Conservation (phyloP, 64 coral and sea anemone genomes). For the Stichodactyla helianthus region DNA sequence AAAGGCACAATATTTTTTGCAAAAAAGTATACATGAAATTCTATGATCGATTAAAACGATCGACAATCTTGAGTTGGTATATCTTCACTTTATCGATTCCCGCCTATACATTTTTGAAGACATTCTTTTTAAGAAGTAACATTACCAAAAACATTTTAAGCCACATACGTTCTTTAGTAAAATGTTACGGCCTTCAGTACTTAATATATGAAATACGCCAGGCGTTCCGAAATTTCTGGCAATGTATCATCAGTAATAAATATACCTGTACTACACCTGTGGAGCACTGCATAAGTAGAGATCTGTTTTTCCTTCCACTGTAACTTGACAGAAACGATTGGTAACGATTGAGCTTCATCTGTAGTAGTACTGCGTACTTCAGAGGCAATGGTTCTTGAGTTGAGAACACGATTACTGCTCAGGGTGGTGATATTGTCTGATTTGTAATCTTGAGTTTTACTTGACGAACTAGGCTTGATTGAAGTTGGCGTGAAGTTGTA, state of each 20-base stretch:
- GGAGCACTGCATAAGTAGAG: conserved; percentile 51
- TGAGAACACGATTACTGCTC: background rate
- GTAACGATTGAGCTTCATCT: conserved; percentile 12
- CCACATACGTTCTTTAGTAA: too few relatives aligned
- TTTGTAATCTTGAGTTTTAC: background rate
- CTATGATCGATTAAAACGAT: too few relatives aligned
- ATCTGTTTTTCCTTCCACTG: conserved; percentile 20
- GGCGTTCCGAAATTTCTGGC: too few relatives aligned
- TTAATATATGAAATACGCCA: too few relatives aligned
- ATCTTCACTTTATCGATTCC: too few relatives aligned
- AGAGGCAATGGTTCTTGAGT: background rate
- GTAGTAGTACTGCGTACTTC: background rate
- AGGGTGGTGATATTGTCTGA: background rate
- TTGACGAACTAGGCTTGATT: background rate
- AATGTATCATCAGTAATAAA: conserved; percentile 45
- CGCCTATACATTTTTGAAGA: too few relatives aligned
- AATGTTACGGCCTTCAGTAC: too few relatives aligned
- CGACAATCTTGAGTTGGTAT: too few relatives aligned
- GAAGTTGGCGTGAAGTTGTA: background rate
- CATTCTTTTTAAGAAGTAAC: too few relatives aligned
- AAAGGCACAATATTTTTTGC: too few relatives aligned
- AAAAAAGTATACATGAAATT: too few relatives aligned
- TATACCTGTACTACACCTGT: conserved; percentile 41
- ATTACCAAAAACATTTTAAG: too few relatives aligned
- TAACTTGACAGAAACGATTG: conserved; percentile 47